Evolutionary conservation across 2,888 invertebrate species (phyloP), one percentile per base, ranked within the genome.

Genomic region (Drosophila recens): DNA sequence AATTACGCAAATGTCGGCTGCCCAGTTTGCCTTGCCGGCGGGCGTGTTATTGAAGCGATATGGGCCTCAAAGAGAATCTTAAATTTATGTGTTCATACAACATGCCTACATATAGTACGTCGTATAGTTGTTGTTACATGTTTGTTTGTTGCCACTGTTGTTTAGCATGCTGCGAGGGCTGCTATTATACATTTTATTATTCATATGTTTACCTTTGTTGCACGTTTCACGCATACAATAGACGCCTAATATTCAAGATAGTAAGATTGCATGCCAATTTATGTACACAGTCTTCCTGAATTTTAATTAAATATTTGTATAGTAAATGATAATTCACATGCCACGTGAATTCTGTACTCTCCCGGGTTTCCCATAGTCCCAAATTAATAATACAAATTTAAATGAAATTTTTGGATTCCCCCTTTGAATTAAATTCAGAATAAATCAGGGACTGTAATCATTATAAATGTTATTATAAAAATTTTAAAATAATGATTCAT

Each of bases 1-100:
- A 89, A 90, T 88, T 89, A 89, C 90, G 87, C 88, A 85, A 88
- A 88, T 89, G 90, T 84, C 62, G 87, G 65, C 72, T 75, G 88
- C 69, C 82, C 89, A 83, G 84, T 75, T 87, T 67, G 79, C 74
- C 64, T 51, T 34, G 57, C 79, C 73, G 67, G 64, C 68, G 72
- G 83, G 87, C 72, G 78, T 75, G 89, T 84, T 84, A 75, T 89
- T 89, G 70, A 80, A 89, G 89, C 76, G 87, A 76, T 87, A 80
- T 75, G 71, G 46, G 67, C 66, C 76, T 80, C 59, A 80, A 64
- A 77, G 59, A 66, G 66, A 65, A 61, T 67, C 61, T 80, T 54
- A 80, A 80, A 77, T 80, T 77, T 71, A 77, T 80, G 80, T 80
- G 61, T 46, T 51, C 27, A 27, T 36, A 56, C 30, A 30, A 8